A percentile compares a stretch with the other conserved stretches of the same genome.
Conservation (phyloP, 2,113 vertebrate genomes). For the Percina caprodes region DNA sequence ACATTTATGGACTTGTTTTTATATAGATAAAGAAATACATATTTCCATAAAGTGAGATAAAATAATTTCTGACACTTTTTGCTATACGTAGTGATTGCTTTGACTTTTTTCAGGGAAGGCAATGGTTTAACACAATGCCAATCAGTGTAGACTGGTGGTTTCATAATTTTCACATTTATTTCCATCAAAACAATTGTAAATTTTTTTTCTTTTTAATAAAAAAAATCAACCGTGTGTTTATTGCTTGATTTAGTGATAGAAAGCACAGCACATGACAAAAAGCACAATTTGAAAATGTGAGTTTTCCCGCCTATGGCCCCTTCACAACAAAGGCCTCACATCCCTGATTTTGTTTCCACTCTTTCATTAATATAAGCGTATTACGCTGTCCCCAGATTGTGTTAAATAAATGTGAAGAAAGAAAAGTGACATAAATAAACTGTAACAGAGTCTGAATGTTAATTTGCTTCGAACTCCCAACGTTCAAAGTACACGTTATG, state of each 20-base stretch:
- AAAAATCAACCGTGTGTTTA: background rate
- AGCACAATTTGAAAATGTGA: background rate
- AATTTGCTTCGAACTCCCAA: constrained; percentile 19
- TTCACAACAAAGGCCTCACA: background rate
- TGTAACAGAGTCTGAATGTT: background rate
- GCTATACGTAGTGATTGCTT: background rate
- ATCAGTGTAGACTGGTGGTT: background rate
- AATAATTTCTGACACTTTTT: background rate
- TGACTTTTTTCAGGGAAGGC: background rate
- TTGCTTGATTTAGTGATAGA: background rate
- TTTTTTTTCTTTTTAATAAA: background rate
- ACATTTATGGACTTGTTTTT: background rate
- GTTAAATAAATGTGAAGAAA: background rate
- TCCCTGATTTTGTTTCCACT: background rate
- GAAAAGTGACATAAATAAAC: background rate
- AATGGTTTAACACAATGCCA: background rate
- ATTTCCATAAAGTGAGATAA: background rate
- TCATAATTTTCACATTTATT: background rate
- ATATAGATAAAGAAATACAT: background rate
- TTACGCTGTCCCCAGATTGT: background rate
- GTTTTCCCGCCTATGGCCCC: too few relatives aligned
- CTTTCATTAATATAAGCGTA: background rate
- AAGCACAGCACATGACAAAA: too few relatives aligned
- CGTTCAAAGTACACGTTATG: background rate
- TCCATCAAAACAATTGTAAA: background rate